A percentile compares a stretch with the other conserved stretches of the same genome.
Conservation (phyloP, 2,797 vertebrate genomes). For the Jordanella pulchra region DNA sequence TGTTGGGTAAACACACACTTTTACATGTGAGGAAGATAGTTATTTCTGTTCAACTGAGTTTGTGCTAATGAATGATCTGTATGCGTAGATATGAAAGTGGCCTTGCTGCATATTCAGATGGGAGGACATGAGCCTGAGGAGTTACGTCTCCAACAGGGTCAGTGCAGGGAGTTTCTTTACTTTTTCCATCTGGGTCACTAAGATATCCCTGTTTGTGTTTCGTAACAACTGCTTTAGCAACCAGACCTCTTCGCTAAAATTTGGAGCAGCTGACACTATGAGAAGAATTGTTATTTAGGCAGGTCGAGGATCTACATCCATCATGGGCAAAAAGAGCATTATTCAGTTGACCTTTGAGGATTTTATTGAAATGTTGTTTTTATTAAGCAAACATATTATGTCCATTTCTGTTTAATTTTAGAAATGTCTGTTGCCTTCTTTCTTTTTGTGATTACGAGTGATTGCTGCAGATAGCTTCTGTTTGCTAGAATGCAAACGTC, state of each 20-base stretch:
- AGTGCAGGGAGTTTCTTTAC: slow-evolving; percentile 50
- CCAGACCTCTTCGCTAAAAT: not conserved
- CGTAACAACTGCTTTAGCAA: slow-evolving; percentile 7
- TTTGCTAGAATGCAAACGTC: too few relatives aligned
- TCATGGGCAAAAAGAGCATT: not conserved
- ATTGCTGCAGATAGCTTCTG: not conserved
- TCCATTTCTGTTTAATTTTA: not conserved
- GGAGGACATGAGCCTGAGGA: slow-evolving; percentile 39
- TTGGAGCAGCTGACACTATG: not conserved
- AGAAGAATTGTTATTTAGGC: not conserved
- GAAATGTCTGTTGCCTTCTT: not conserved
- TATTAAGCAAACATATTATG: not conserved
- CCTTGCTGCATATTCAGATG: slow-evolving; percentile 19
- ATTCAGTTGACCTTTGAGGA: not conserved
- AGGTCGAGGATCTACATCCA: not conserved
- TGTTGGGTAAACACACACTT: slow-evolving; percentile 64
- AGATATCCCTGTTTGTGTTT: slow-evolving; percentile 28
- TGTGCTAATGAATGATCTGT: slow-evolving; percentile 9
- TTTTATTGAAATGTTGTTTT: not conserved
- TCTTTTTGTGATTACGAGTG: not conserved
- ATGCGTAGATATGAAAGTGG: not conserved
- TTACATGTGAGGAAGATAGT: slow-evolving; percentile 38
- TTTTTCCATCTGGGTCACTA: slow-evolving; percentile 37
- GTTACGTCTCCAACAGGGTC: slow-evolving; percentile 44
- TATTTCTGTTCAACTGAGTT: slow-evolving; percentile 22